A percentile compares a stretch with the other conserved stretches of the same genome.
phyloP scores from a whole-genome alignment of 2,797 vertebrate genomes.

The Nyctalus aviator region DNA sequence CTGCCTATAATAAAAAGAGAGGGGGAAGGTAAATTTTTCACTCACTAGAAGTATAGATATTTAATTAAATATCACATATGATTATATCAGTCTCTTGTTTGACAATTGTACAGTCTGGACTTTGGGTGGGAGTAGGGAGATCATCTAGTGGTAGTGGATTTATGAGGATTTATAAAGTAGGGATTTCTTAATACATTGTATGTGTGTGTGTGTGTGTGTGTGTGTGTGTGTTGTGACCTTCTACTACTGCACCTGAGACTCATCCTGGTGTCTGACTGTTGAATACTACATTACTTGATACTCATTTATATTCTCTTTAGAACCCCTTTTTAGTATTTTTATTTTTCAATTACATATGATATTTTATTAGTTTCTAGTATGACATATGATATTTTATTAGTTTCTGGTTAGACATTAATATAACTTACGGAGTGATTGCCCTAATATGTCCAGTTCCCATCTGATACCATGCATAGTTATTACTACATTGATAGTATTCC shows the following conservation, averaged over 20 bases:
- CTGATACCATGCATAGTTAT: background rate
- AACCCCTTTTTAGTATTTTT: background rate
- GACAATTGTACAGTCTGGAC: slow-evolving; percentile 23
- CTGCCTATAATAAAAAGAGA: slow-evolving; percentile 75
- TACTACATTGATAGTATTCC: background rate
- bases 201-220: background rate
- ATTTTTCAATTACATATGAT: background rate
- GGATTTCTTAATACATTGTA: background rate
- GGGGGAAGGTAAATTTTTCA: slow-evolving; percentile 69
- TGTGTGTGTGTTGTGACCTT: background rate
- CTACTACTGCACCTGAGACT: background rate
- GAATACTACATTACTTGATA: background rate
- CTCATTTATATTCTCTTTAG: background rate
- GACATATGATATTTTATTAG: background rate
- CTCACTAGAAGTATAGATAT: slow-evolving; percentile 73
- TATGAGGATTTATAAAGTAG: slow-evolving; percentile 20
- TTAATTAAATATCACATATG: slow-evolving; percentile 86
- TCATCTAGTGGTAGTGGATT: background rate
- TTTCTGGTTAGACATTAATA: background rate
- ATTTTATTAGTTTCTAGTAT: background rate
- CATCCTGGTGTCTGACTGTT: background rate
- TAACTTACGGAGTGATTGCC: background rate
- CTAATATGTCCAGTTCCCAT: background rate
- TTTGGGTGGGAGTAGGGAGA: background rate
- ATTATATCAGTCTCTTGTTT: slow-evolving; percentile 79